Percentiles rank a stretch among this genome's conserved stretches.
Evolutionary conservation across 2,113 vertebrate genomes (phyloP).

Genomic region (Poecile atricapillus): DNA sequence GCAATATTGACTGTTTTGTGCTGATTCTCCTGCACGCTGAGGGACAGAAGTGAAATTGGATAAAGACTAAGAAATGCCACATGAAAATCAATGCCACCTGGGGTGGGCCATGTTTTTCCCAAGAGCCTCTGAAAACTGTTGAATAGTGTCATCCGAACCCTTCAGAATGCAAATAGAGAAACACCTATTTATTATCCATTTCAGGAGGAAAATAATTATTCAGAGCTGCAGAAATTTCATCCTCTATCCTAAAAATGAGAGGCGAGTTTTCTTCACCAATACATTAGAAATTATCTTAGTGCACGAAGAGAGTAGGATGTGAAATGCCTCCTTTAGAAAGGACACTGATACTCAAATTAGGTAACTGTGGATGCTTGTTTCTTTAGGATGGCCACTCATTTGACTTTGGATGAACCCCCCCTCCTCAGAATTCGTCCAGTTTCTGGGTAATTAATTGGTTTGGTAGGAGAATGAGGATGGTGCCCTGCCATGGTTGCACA

Average conservation of each 20-base stretch:
- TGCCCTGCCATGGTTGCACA: not conserved
- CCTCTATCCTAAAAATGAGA: not conserved
- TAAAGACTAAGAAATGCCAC: slow-evolving; percentile 20
- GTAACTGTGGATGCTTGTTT: not conserved
- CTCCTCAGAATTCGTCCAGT: not conserved
- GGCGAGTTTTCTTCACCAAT: not conserved
- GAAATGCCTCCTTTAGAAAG: not conserved
- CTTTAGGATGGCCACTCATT: not conserved
- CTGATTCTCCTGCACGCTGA: slow-evolving; percentile 30
- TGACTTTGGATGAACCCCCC: not conserved
- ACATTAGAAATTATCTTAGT: not conserved
- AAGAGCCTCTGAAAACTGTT: slow-evolving; percentile 14
- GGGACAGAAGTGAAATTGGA: slow-evolving; percentile 23
- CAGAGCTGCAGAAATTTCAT: not conserved
- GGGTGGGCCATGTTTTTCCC: not conserved
- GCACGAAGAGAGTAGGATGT: not conserved
- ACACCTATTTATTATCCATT: not conserved
- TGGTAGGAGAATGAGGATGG: not conserved
- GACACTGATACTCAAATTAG: not conserved
- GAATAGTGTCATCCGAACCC: not conserved
- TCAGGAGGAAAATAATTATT: not conserved
- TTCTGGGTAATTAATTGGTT: not conserved
- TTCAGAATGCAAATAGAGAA: not conserved
- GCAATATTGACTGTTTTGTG: slow-evolving; percentile 31
- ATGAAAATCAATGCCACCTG: slow-evolving; percentile 3